These are phyloP conservation scores for Strigamia crassipes DNA, from an alignment of 2,888 invertebrate genomes.

Conservation along the genomic window DNA sequence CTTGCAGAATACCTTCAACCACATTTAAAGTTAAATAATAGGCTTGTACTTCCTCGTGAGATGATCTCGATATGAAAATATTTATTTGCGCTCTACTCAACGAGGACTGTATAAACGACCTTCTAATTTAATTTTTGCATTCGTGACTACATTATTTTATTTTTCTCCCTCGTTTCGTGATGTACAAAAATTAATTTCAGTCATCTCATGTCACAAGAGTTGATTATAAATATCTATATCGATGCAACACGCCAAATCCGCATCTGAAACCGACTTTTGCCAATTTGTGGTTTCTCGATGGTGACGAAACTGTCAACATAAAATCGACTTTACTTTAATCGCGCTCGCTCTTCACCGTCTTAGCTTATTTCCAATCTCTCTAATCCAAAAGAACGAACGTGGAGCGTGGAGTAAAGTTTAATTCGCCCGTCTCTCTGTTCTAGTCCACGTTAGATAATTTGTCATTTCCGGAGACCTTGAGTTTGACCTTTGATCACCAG, in stretches of 20 bases:
- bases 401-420: too few relatives aligned
- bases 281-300: neutral
- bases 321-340: slow-evolving; percentile 5
- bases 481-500: neutral
- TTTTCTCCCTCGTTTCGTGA: neutral
- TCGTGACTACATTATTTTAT: slow-evolving; percentile 13
- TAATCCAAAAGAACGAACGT: too few relatives aligned
- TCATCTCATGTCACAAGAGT: neutral
- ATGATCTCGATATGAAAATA: too few relatives aligned
- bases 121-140: neutral
- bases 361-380: neutral
- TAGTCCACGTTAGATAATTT: neutral
- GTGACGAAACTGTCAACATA: neutral
- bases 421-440: too few relatives aligned
- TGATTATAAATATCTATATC: neutral
- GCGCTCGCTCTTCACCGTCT: neutral
- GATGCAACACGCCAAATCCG: neutral
- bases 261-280: neutral
- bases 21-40: too few relatives aligned
- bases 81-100: too few relatives aligned
- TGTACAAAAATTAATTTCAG: slow-evolving; percentile 1
- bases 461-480: slow-evolving; percentile 28
- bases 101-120: neutral
- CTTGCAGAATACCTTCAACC: too few relatives aligned
- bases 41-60: too few relatives aligned